A percentile compares a stretch with the other conserved stretches of the same genome.
These are phyloP conservation scores for Heliothis peltigera DNA, from an alignment of 2,888 invertebrate genomes.

Conservation along the genomic window DNA sequence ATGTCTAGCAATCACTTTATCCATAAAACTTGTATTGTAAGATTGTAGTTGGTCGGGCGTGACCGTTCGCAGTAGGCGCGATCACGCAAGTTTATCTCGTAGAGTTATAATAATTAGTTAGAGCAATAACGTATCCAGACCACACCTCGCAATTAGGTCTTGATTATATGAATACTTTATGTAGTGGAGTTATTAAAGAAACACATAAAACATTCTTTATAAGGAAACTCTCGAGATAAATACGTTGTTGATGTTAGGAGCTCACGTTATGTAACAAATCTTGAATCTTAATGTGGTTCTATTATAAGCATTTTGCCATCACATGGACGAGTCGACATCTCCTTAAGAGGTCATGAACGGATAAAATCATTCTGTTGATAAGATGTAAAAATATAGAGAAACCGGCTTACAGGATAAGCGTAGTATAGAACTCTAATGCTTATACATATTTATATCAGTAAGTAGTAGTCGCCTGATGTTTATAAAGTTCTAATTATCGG, in stretches of 20 bases:
- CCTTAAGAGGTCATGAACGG: slow-evolving; percentile 13
- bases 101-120: slow-evolving; percentile 58
- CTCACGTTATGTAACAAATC: slow-evolving; percentile 43
- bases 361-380: slow-evolving; percentile 1
- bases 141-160: slow-evolving; percentile 81
- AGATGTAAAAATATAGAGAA: background rate
- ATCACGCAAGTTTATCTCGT: slow-evolving; percentile 70
- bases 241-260: slow-evolving; percentile 42
- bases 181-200: slow-evolving; percentile 56
- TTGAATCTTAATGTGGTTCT: slow-evolving; percentile 38
- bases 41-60: slow-evolving; percentile 58
- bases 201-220: slow-evolving; percentile 66
- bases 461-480: background rate
- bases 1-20: slow-evolving; percentile 53
- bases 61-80: slow-evolving; percentile 51
- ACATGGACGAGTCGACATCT: slow-evolving; percentile 7
- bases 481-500: background rate
- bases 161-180: slow-evolving; percentile 75
- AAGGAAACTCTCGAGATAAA: slow-evolving; percentile 69
- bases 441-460: background rate
- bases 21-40: slow-evolving; percentile 51
- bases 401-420: background rate
- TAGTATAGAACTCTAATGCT: background rate
- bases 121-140: slow-evolving; percentile 72
- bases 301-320: slow-evolving; percentile 29